phyloP scores from a whole-genome alignment of 2,888 invertebrate species.

The Perithous albicinctus region DNA sequence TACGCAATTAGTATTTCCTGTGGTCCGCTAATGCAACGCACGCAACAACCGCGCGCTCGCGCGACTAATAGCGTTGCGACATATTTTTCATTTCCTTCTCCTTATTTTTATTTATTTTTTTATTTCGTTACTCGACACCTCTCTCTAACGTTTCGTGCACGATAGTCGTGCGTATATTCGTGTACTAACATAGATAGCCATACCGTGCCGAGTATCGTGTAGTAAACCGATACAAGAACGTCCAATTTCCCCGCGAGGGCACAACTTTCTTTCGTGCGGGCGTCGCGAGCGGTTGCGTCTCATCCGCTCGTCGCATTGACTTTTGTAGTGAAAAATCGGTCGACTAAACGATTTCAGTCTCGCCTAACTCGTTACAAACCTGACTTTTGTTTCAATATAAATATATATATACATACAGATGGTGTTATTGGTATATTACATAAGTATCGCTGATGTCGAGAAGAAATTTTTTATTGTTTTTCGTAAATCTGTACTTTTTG shows the following conservation, averaged over 20 bases:
- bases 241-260: conserved; percentile 59
- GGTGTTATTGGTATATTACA: not conserved
- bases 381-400: conserved; percentile 4
- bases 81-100: conserved; percentile 44
- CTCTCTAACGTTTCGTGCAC: conserved; percentile 14
- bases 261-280: conserved; percentile 64
- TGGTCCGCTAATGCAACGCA: conserved; percentile 46
- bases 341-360: conserved; percentile 36
- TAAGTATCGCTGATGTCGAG: too few relatives aligned
- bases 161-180: not conserved
- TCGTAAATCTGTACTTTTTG: conserved; percentile 17
- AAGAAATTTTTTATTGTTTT: not conserved
- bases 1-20: conserved; percentile 62
- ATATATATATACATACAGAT: too few relatives aligned
- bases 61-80: conserved; percentile 43
- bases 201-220: not conserved
- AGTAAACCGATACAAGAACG: conserved; percentile 1
- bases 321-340: not conserved
- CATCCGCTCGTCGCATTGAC: conserved; percentile 34
- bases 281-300: conserved; percentile 39
- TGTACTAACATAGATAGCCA: not conserved
- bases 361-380: conserved; percentile 12
- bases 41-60: conserved; percentile 45
- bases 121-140: conserved; percentile 23
- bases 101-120: conserved; percentile 31